A percentile compares a stretch with the other conserved stretches of the same genome.
phyloP scores from a whole-genome alignment of 2,888 invertebrate genomes.

The Leptinotarsa rubiginosa region DNA sequence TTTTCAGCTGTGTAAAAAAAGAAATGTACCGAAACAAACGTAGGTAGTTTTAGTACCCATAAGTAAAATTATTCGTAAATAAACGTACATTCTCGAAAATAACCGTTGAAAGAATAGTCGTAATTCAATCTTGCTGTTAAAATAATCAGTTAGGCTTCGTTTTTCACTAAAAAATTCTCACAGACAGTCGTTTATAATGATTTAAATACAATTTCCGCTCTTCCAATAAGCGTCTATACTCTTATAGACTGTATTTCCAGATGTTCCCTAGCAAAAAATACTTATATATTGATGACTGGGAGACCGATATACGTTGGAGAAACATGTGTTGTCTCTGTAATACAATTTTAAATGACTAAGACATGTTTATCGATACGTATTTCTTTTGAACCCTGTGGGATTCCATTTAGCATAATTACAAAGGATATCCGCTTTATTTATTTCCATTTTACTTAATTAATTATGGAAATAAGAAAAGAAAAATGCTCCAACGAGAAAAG shows the following conservation, averaged over 20 bases:
- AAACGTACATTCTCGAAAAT: slow-evolving; percentile 27
- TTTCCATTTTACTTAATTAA: slow-evolving; percentile 45
- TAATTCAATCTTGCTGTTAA: slow-evolving; percentile 33
- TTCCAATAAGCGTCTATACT: slow-evolving; percentile 39
- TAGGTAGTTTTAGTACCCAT: background rate
- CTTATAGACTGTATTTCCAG: slow-evolving; percentile 45
- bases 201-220: slow-evolving; percentile 49
- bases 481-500: slow-evolving; percentile 41
- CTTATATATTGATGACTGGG: slow-evolving; percentile 46
- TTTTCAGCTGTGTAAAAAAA: slow-evolving; percentile 10
- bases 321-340: slow-evolving; percentile 40
- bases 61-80: slow-evolving; percentile 17
- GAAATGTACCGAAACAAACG: slow-evolving; percentile 4
- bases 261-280: slow-evolving; percentile 47
- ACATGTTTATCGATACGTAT: slow-evolving; percentile 24
- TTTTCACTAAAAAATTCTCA: slow-evolving; percentile 31
- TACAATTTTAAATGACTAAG: slow-evolving; percentile 19
- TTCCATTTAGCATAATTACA: slow-evolving; percentile 38
- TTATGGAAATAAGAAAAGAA: slow-evolving; percentile 30
- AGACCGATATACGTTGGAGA: slow-evolving; percentile 42
- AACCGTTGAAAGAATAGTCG: slow-evolving; percentile 25
- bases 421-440: slow-evolving; percentile 48
- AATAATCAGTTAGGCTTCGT: slow-evolving; percentile 33
- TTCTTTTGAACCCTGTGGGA: slow-evolving; percentile 32
- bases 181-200: slow-evolving; percentile 42